phyloP scores from a whole-genome alignment of 2,888 invertebrate genomes.

The Bombylius major region DNA sequence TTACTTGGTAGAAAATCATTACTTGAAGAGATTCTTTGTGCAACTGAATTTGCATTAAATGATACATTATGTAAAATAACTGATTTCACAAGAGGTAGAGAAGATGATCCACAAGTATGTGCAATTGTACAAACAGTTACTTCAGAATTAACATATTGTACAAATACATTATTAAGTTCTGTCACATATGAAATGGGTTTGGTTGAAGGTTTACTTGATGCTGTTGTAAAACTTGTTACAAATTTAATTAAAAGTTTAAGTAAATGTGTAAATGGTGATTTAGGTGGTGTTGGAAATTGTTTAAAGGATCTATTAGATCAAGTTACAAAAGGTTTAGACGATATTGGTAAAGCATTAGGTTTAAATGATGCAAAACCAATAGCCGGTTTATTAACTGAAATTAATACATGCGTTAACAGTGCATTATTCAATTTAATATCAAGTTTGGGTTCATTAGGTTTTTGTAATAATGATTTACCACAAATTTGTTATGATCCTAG shows the following conservation, averaged over 20 bases:
- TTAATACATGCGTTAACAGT: neutral
- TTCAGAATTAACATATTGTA: neutral
- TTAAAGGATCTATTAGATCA: neutral
- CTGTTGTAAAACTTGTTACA: neutral
- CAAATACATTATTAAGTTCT: neutral
- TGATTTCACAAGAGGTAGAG: neutral
- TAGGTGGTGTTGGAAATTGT: neutral
- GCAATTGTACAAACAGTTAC: neutral
- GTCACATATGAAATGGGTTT: neutral
- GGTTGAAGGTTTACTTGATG: neutral
- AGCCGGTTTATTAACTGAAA: neutral
- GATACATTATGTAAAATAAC: neutral
- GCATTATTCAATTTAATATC: neutral
- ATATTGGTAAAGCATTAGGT: neutral
- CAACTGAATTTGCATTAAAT: neutral
- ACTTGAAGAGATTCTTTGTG: neutral
- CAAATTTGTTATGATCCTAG: neutral
- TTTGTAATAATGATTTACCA: neutral
- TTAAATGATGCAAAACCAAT: neutral
- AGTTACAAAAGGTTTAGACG: neutral
- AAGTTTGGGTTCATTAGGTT: neutral
- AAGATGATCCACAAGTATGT: neutral
- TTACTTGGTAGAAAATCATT: neutral
- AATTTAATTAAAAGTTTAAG: neutral
- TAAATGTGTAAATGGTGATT: neutral